Evolutionary conservation across 2,888 invertebrate species (phyloP), one percentile per base, ranked within the genome.

Genomic region (Ophioninae sp.): DNA sequence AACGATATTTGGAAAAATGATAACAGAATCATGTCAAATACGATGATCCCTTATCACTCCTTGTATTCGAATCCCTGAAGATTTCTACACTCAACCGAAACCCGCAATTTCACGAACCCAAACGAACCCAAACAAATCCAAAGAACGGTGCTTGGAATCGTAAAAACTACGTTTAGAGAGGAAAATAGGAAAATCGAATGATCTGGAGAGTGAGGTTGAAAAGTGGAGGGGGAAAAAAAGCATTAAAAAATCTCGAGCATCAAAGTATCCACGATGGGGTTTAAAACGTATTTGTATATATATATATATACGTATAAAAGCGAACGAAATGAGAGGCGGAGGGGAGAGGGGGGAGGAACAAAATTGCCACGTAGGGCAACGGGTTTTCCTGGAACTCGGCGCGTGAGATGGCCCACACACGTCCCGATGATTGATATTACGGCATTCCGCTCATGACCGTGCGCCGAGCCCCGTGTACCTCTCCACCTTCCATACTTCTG

Each of bases 361-460:
- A 79, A 83, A 83, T 83, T 80, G 83, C 83, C 80, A 83, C 83
- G 83, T 81, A 78, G 74, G 74, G 59, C 51, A 65, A 81, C 77
- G 77, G 69, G 77, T 71, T 83, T 83, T 83, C 80, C 80, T 81
- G 77, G 77, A 78, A 80, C 23, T 59, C 69, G 64, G 65, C 64
- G 59, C 39, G 61, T 37, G 41, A 51, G 79, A 76, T 82, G 82
- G 80, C 51, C 78, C 83, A 71, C 73, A 67, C 79, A 72, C 77
- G 83, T 68, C 72, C 79, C 73, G 81, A 81, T 85, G 84, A 85
- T 85, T 84, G 84, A 85, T 85, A 82, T 85, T 85, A 83, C 85
- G 83, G 56, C 85, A 86, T 86, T 86, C 85, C 85, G 71, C 68
- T 64, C 58, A 67, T 59, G 73, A 74, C 64, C 72, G 68, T 59